Base-by-base conservation (phyloP, 1,140 invertebrate species). In the Drosophila simulans region DNA sequence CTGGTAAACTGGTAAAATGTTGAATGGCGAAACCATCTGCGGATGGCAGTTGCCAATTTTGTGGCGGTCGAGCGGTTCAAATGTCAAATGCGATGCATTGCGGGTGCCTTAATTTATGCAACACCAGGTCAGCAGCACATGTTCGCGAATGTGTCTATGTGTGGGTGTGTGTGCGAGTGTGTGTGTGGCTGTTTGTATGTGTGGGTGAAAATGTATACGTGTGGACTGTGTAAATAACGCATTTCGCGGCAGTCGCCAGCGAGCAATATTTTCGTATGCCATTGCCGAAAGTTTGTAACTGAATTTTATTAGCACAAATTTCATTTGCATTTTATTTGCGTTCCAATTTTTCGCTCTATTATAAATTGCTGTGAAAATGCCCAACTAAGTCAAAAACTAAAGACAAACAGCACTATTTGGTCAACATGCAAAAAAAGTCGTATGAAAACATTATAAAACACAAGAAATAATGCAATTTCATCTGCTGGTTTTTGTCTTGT, bases 231-330 rank as follows among this genome's bases (percentile, higher is more conserved):
- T 85, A 86, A 86, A 85, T 81, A 82, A 60, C 68, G 49, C 77
- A 58, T 86, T 82, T 53, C 82, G 39, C 51, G 60, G 49, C 43
- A 60, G 74, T 75, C 64, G 60, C 35, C 53, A 73, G 63, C 42
- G 53, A 76, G 52, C 66, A 56, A 70, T 57, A 82, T 83, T 76
- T 65, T 59, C 48, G 70, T 63, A 46, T 59, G 63, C 45, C 72
- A 80, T 77, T 77, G 69, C 56, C 49, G 46, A 81, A 88, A 83
- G 53, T 80, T 84, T 83, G 59, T 78, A 89, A 89, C 84, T 88
- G 76, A 81, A 88, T 89, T 88, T 88, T 88, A 88, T 88, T 88
- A 88, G 84, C 84, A 64, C 60, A 77, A 89, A 89, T 80, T 84
- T 80, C 65, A 89, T 89, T 89, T 89, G 84, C 84, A 89, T 90